These are phyloP conservation scores for Akabosia matsudoensis DNA, from an alignment of 1,140 invertebrate species.

Conservation along the genomic window DNA sequence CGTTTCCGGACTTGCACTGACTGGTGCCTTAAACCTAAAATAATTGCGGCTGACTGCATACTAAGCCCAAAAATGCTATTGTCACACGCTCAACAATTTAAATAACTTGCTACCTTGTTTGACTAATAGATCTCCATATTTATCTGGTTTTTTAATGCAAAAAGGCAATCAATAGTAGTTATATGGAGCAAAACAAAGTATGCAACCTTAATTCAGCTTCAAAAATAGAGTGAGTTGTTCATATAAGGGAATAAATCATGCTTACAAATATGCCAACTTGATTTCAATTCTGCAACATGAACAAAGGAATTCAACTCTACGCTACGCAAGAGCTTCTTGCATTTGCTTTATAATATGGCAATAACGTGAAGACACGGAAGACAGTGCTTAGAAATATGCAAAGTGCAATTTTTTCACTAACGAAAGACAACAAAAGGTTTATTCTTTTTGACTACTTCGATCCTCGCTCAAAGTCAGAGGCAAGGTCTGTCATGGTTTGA, in stretches of 20 bases:
- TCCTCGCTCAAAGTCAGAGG: constrained; percentile 34
- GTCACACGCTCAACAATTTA: too few species aligned
- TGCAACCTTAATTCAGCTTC: background rate
- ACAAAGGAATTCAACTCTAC: too few species aligned
- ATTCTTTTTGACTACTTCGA: background rate
- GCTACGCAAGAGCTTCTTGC: too few species aligned
- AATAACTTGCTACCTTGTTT: too few species aligned
- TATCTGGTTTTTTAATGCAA: too few species aligned
- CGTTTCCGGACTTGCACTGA: background rate
- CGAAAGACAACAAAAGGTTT: background rate
- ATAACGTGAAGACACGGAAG: background rate
- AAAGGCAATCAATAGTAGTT: too few species aligned
- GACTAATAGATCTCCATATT: too few species aligned
- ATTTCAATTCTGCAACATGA: too few species aligned
- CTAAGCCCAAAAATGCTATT: too few species aligned
- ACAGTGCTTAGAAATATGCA: constrained; percentile 2
- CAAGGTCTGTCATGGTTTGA: constrained; percentile 25
- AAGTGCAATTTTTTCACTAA: constrained; percentile 16
- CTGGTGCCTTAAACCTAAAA: background rate
- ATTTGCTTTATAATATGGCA: background rate
- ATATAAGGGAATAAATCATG: background rate
- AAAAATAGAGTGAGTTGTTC: too few species aligned
- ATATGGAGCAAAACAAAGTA: background rate
- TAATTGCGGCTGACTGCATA: background rate
- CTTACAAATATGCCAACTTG: background rate